phyloP scores from a whole-genome alignment of 1,140 invertebrate genomes.

The Hetaerina americana region DNA sequence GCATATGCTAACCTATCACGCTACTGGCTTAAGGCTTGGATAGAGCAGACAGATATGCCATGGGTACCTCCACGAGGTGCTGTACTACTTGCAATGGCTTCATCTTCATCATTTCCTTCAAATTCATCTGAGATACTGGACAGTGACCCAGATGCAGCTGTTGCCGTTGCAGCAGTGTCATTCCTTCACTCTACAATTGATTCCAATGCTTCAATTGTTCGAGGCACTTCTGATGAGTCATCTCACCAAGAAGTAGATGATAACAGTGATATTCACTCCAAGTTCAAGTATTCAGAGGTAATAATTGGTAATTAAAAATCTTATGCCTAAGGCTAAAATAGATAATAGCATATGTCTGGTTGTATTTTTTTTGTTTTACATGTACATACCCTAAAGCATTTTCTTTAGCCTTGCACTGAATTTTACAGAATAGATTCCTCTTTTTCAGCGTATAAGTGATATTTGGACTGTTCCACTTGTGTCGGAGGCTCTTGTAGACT shows the following conservation, averaged over 20 bases:
- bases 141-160: not conserved
- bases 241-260: not conserved
- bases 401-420: too few relatives aligned
- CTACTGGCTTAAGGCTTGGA: constrained; percentile 33
- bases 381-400: too few relatives aligned
- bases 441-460: constrained; percentile 35
- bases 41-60: constrained; percentile 28
- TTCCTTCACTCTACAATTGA: not conserved
- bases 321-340: constrained; percentile 5
- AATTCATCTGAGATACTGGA: constrained; percentile 2
- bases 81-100: not conserved
- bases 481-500: constrained; percentile 31
- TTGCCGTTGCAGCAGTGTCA: not conserved
- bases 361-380: too few relatives aligned
- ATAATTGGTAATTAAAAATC: not conserved
- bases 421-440: too few relatives aligned
- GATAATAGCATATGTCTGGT: constrained; percentile 19
- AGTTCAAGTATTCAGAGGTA: not conserved
- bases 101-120: not conserved
- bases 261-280: not conserved
- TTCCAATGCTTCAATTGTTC: not conserved
- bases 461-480: constrained; percentile 35
- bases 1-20: constrained; percentile 31
- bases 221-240: not conserved
- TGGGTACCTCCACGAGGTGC: not conserved